Conservation (phyloP, 2,888 invertebrate genomes). For the Ommatoiulus sabulosus region DNA sequence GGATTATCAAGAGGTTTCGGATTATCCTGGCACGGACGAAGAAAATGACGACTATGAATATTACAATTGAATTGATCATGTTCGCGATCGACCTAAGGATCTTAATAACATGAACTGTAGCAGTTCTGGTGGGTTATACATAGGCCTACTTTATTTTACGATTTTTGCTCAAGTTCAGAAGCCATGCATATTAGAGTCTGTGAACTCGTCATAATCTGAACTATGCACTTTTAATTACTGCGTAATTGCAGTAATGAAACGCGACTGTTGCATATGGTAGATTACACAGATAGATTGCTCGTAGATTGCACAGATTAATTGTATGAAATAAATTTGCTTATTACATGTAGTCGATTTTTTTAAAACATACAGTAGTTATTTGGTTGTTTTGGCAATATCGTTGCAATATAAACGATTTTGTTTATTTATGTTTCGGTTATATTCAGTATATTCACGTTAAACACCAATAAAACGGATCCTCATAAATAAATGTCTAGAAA, state of each 20-base stretch:
- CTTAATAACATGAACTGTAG: not conserved
- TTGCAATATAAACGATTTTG: too few species aligned
- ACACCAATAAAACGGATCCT: not conserved
- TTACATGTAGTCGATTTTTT: too few species aligned
- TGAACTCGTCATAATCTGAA: not conserved
- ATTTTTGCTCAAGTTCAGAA: not conserved
- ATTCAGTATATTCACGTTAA: too few species aligned
- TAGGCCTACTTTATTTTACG: not conserved
- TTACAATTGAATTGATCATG: slow-evolving; percentile 28
- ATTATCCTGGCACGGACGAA: slow-evolving; percentile 47
- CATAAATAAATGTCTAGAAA: not conserved
- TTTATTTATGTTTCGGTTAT: not conserved
- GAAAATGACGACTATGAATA: slow-evolving; percentile 49
- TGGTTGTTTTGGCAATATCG: too few species aligned
- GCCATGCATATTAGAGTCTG: not conserved
- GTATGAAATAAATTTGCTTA: too few species aligned
- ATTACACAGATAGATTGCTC: not conserved
- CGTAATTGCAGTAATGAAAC: not conserved
- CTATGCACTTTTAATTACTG: not conserved
- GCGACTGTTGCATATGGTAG: not conserved
- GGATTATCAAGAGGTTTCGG: slow-evolving; percentile 67
- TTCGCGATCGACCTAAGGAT: not conserved
- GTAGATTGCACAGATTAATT: not conserved
- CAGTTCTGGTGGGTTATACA: not conserved
- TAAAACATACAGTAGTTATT: too few species aligned